Percentiles rank a stretch among this genome's conserved stretches.
phyloP scores from a whole-genome alignment of 53 echinoderm and acorn worm species.

The Holothuria leucospilota region DNA sequence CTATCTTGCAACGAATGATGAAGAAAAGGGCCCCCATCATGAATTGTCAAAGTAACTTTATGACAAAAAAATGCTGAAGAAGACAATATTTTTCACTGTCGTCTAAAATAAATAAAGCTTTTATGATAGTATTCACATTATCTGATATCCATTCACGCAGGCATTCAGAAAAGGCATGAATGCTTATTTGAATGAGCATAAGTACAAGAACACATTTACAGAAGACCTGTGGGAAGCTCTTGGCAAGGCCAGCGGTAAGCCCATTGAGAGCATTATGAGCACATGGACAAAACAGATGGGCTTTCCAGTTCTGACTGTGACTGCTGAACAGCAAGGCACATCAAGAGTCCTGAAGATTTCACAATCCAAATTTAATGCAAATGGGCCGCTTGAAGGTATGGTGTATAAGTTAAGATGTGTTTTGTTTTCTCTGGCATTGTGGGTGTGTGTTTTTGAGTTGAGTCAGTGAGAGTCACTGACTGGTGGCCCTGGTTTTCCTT shows the following conservation, averaged over 20 bases:
- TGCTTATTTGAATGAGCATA: constrained; percentile 83
- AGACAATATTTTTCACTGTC: no score
- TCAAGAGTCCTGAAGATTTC: constrained; percentile 78
- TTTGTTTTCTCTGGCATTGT: no score
- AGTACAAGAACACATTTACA: constrained; percentile 89
- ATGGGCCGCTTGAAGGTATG: constrained; percentile 83
- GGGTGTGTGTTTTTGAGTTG: no score
- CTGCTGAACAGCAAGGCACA: constrained; percentile 78
- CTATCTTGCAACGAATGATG: no score
- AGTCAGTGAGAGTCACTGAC: no score
- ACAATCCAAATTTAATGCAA: constrained; percentile 91
- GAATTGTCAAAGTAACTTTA: no score
- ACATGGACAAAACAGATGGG: constrained; percentile 99
- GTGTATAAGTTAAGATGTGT: background rate
- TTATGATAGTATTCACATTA: no score
- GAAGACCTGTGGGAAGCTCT: constrained; percentile 93
- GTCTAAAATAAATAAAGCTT: no score
- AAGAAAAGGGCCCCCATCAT: no score
- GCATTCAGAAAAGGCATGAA: constrained; percentile 92
- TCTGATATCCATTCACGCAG: constrained; percentile 34
- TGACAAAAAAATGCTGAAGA: no score
- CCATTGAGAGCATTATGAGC: constrained; percentile 88
- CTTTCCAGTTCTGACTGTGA: constrained; percentile 92
- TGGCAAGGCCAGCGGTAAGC: constrained; percentile 83
- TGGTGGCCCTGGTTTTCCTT: no score